phyloP scores from a whole-genome alignment of 1,140 invertebrate species.

The Zaprionus vittiger region DNA sequence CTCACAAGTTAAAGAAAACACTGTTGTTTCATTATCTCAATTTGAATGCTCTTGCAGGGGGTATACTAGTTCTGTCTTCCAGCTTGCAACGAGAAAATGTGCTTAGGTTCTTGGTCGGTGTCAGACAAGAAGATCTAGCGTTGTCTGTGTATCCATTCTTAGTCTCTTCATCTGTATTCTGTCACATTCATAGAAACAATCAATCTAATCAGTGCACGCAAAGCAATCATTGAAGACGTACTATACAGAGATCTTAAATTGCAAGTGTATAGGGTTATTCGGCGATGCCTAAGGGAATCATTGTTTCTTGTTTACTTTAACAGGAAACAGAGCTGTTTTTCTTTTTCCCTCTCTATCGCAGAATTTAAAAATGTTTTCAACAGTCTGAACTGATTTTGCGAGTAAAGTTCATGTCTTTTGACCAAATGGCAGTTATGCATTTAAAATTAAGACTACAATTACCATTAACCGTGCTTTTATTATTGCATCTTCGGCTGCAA shows the following conservation, averaged over 20 bases:
- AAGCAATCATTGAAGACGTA: too few species aligned
- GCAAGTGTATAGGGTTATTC: background rate
- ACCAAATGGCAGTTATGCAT: background rate
- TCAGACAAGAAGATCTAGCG: too few species aligned
- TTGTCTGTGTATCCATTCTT: too few species aligned
- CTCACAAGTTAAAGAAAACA: background rate
- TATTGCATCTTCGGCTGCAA: conserved; percentile 3
- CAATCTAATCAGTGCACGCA: too few species aligned
- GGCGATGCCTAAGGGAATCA: background rate
- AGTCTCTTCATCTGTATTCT: too few species aligned
- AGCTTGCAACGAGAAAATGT: too few species aligned
- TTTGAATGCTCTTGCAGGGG: background rate
- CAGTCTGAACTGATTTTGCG: conserved; percentile 19
- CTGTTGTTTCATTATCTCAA: background rate
- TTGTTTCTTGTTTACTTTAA: background rate
- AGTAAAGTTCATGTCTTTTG: background rate
- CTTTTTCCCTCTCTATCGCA: conserved; percentile 37
- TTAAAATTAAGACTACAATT: background rate
- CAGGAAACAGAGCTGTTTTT: background rate
- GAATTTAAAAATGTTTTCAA: conserved; percentile 28
- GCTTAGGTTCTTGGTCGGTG: too few species aligned
- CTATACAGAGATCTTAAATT: background rate
- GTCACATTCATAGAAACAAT: too few species aligned
- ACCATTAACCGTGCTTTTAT: background rate
- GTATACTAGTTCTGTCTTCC: background rate